Evolutionary conservation across 2,888 invertebrate genomes (phyloP), one percentile per base, ranked within the genome.

Genomic region (Apamea anceps): DNA sequence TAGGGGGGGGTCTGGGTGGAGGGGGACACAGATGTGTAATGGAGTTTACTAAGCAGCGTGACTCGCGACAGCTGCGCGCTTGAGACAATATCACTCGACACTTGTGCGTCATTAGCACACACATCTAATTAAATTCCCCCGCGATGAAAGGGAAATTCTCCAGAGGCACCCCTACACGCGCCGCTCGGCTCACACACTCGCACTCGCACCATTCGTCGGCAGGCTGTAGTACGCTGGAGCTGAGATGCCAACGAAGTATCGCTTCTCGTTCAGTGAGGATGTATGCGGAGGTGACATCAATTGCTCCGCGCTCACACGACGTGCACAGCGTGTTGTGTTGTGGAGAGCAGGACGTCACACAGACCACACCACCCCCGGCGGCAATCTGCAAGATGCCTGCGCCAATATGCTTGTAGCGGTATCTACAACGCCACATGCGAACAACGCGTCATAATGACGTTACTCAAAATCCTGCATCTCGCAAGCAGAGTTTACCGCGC

Each of bases 121-220:
- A 45, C 45, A 57, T 68, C 28, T 81, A 80, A 81, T 81, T 81
- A 81, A 80, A 81, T 76, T 81, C 67, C 48, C 21, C 32, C 48
- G 25, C 45, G 54, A 48, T 67, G 72, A 75, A 63, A 80, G 54
- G 60, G 60, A 71, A 73, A 32, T 37, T 62, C 37, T 77, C 57
- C 3, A 65, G 28, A 28, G 25, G 15, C 28, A 15, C 15, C 28
- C 28, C 15, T 28, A 62, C 62, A 62, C 28, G 7, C 28, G 15
- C 62, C 15, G 28, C 62, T 15, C 62, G 62, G 28, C 15, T 7
- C 62, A 15, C 62, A 28, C 13, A 28, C 62, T 28, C 21, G 13
- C 2, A 32, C 63, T 10, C 18, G 32, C 63, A 18, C 62, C 10
- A 32, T 10, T 21, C 5, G 32, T 18, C 62, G 62, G 65, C 12